A percentile compares a stretch with the other conserved stretches of the same genome.
Evolutionary conservation across 2,113 vertebrate genomes (phyloP).

Genomic region (Phocoena phocoena): DNA sequence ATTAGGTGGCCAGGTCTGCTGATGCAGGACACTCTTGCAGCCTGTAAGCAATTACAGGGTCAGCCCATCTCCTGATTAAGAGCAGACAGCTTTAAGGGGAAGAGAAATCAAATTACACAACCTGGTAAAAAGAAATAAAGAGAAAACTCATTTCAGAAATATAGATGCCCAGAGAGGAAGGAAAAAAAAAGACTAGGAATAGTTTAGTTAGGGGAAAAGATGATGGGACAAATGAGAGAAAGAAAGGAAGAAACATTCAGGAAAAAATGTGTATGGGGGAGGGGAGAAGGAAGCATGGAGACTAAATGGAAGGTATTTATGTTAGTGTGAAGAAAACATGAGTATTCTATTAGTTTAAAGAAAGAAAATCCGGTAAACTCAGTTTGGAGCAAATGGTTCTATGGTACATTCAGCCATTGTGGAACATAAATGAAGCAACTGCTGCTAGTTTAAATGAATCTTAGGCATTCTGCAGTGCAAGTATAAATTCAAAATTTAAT

Average conservation of each 20-base stretch:
- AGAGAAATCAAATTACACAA: conserved; percentile 32
- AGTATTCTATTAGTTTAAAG: not conserved
- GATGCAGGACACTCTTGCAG: not conserved
- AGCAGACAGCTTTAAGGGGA: not conserved
- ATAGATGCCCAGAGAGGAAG: not conserved
- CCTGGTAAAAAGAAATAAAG: not conserved
- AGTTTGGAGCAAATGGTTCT: not conserved
- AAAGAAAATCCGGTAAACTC: not conserved
- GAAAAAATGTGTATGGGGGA: not conserved
- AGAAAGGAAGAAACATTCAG: not conserved
- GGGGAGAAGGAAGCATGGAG: not conserved
- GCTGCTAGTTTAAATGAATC: not conserved
- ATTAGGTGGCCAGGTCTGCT: not conserved
- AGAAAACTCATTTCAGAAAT: not conserved
- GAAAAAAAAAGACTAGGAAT: not conserved
- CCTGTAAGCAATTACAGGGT: not conserved
- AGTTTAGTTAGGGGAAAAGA: not conserved
- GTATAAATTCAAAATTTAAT: conserved; percentile 18
- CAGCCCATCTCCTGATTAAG: conserved; percentile 34
- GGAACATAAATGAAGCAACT: not conserved
- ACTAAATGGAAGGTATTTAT: not conserved
- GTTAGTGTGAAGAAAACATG: not conserved
- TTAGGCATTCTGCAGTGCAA: not conserved
- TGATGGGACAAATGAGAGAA: not conserved
- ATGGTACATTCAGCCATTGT: not conserved